A percentile compares a stretch with the other conserved stretches of the same genome.
Conservation (phyloP, 2,888 invertebrate species). For the Schizotus pectinicornis region DNA sequence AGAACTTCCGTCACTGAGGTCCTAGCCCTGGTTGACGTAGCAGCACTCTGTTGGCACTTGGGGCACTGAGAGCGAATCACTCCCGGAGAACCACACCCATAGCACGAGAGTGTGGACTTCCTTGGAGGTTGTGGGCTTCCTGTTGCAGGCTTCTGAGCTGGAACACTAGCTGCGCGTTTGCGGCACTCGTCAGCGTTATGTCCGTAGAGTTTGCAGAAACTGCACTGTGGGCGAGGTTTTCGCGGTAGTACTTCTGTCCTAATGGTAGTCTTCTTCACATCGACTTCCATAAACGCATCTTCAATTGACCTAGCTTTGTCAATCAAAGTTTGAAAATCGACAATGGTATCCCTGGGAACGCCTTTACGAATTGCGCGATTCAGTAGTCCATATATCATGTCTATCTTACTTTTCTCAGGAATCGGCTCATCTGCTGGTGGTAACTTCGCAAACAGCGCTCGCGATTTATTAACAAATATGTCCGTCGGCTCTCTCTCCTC, state of each 20-base stretch:
- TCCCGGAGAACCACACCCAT: slow-evolving; percentile 6
- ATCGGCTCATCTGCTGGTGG: slow-evolving; percentile 7
- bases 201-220: slow-evolving; percentile 16
- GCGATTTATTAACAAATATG: slow-evolving; percentile 16
- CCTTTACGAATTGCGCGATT: slow-evolving; percentile 8
- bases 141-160: not conserved
- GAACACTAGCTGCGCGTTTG: not conserved
- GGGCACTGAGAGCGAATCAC: slow-evolving; percentile 9
- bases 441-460: slow-evolving; percentile 12
- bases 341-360: slow-evolving; percentile 8
- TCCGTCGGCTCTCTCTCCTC: slow-evolving; percentile 20
- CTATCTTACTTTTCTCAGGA: slow-evolving; percentile 8
- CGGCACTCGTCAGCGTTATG: slow-evolving; percentile 12
- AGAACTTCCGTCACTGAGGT: not conserved
- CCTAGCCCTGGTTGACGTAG: not conserved
- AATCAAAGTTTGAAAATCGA: slow-evolving; percentile 8
- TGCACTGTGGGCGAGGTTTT: slow-evolving; percentile 8
- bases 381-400: slow-evolving; percentile 21
- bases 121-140: not conserved
- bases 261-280: not conserved
- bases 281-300: slow-evolving; percentile 1
- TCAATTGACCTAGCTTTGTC: slow-evolving; percentile 17
- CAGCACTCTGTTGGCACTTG: slow-evolving; percentile 5
- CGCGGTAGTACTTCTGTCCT: no score
- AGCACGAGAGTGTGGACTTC: not conserved